These are phyloP conservation scores for Meles meles DNA, from an alignment of 2,113 vertebrate species.

Conservation along the genomic window DNA sequence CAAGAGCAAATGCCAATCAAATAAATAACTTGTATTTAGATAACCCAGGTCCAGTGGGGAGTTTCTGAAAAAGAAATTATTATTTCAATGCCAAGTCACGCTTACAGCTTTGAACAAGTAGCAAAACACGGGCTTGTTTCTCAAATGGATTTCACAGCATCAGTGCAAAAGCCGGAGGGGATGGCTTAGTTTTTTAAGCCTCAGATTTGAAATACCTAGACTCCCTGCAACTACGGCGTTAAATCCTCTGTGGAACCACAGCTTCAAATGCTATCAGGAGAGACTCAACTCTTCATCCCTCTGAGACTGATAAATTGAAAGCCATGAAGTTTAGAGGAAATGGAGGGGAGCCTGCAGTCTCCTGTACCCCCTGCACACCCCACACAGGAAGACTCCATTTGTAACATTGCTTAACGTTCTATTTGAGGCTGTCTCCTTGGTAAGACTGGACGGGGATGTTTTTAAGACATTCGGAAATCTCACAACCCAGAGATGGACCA, in stretches of 20 bases:
- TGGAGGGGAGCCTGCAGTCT: not conserved
- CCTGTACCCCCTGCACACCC: not conserved
- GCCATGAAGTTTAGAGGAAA: constrained; percentile 60
- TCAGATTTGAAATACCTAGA: constrained; percentile 74
- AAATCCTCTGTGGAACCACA: constrained; percentile 72
- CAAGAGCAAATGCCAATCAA: constrained; percentile 69
- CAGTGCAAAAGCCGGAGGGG: constrained; percentile 69
- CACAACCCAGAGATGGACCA: not conserved
- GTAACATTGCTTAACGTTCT: constrained; percentile 32
- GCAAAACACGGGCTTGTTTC: constrained; percentile 55
- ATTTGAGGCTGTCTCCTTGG: not conserved
- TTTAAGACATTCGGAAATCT: constrained; percentile 23
- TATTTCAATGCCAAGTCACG: constrained; percentile 78
- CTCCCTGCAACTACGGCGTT: constrained; percentile 65
- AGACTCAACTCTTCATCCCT: constrained; percentile 71
- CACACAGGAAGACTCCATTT: not conserved
- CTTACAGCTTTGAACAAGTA: constrained; percentile 73
- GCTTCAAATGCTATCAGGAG: constrained; percentile 73
- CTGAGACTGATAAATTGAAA: constrained; percentile 69
- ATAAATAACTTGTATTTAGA: constrained; percentile 64
- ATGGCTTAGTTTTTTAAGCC: constrained; percentile 75
- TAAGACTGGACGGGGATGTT: not conserved
- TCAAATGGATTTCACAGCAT: constrained; percentile 78
- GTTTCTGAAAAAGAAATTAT: constrained; percentile 60
- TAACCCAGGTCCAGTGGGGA: constrained; percentile 66